phyloP scores from a whole-genome alignment of 1,140 invertebrate species.

The Linepithema humile region DNA sequence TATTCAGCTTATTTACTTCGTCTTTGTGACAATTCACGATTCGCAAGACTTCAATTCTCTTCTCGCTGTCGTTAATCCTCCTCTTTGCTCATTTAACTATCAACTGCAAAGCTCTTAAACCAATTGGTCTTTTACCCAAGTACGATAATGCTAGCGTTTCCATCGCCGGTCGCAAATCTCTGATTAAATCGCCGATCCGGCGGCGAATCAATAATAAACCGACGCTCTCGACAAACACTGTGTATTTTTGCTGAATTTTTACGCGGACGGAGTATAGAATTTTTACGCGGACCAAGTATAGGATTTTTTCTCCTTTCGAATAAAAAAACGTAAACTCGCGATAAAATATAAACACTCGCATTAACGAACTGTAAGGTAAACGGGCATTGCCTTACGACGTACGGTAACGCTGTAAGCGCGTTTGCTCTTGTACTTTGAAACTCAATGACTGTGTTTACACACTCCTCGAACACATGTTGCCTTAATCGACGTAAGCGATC shows the following conservation, averaged over 20 bases:
- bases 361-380: background rate
- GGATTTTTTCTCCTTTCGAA: no score
- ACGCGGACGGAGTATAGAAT: background rate
- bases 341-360: background rate
- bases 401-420: slow-evolving; percentile 4
- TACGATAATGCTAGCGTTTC: background rate
- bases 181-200: background rate
- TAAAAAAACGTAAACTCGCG: background rate
- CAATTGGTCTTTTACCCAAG: background rate
- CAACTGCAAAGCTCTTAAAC: background rate
- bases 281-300: no score
- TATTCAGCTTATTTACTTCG: background rate
- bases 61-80: background rate
- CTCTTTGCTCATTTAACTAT: background rate
- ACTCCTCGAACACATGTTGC: slow-evolving; percentile 54
- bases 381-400: background rate
- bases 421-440: slow-evolving; percentile 61
- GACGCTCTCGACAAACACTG: background rate
- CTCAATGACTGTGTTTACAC: slow-evolving; percentile 54
- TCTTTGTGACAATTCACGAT: background rate
- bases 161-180: background rate
- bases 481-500: slow-evolving; percentile 54
- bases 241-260: background rate
- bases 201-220: background rate
- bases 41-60: background rate